Conservation (phyloP, 2,797 vertebrate species). For the Brachymystax lenok region DNA sequence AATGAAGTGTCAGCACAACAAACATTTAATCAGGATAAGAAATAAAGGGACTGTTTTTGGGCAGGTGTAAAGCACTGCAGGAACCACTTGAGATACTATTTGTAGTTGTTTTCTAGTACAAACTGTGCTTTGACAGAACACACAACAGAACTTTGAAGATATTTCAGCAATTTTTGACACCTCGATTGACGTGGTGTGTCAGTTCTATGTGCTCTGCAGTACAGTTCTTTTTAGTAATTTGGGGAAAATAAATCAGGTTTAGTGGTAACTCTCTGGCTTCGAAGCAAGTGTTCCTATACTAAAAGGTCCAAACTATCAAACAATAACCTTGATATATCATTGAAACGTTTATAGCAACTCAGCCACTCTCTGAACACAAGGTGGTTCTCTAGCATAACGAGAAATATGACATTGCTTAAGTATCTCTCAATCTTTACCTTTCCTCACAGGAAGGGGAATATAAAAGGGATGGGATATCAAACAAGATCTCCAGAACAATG, state of each 20-base stretch:
- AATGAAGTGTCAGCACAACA: constrained; percentile 63
- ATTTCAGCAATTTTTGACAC: background rate
- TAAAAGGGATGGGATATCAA: background rate
- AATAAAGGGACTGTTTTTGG: constrained; percentile 61
- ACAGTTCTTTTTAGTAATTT: background rate
- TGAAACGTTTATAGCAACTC: background rate
- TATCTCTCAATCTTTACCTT: background rate
- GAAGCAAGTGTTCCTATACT: background rate
- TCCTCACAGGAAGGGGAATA: background rate
- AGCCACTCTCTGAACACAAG: background rate
- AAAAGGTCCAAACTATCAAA: background rate
- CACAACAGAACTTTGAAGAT: background rate
- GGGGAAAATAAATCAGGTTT: background rate
- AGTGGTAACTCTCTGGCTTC: background rate
- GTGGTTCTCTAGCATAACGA: background rate
- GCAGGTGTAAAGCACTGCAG: constrained; percentile 46
- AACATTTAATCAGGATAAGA: constrained; percentile 53
- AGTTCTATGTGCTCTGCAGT: background rate
- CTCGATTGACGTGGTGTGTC: background rate
- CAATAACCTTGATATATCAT: background rate
- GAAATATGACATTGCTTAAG: background rate
- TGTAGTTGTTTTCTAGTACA: constrained; percentile 21
- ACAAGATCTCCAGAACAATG: background rate
- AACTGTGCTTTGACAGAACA: constrained; percentile 21
- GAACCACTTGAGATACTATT: constrained; percentile 10